Conservation (phyloP, 2,888 invertebrate genomes). For the Lepidocyrtinus sp. region DNA sequence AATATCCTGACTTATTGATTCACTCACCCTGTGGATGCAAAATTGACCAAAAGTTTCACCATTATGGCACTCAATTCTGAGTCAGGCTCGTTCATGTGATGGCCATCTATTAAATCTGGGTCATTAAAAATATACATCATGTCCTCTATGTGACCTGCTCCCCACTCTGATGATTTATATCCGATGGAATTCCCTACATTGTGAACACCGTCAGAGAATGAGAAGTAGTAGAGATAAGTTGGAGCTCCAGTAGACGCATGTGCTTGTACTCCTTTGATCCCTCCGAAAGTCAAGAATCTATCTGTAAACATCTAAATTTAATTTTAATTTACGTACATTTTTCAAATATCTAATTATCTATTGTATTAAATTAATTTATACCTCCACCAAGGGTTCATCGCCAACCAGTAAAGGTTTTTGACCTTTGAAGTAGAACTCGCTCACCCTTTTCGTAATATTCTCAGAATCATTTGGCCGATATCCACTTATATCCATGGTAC, state of each 20-base stretch:
- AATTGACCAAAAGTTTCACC: constrained; percentile 65
- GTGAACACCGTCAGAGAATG: constrained; percentile 59
- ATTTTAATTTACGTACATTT: no score
- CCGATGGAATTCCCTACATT: constrained; percentile 56
- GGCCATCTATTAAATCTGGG: constrained; percentile 46
- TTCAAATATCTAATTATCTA: no score
- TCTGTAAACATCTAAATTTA: constrained; percentile 65
- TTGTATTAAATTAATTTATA: no score
- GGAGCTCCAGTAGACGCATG: constrained; percentile 53
- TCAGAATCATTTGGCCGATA: no score
- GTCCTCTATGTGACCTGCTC: constrained; percentile 38
- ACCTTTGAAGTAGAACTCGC: no score
- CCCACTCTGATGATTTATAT: constrained; percentile 43
- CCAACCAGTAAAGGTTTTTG: no score
- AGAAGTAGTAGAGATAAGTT: constrained; percentile 62
- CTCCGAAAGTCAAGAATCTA: constrained; percentile 62
- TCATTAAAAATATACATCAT: constrained; percentile 54
- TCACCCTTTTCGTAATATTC: no score
- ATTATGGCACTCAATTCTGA: constrained; percentile 62
- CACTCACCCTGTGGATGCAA: constrained; percentile 61
- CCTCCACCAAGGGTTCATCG: no score
- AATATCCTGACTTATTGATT: background rate
- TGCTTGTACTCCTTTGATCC: constrained; percentile 59
- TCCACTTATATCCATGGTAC: no score
- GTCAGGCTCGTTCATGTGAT: constrained; percentile 60